A percentile compares a stretch with the other conserved stretches of the same genome.
phyloP scores from a whole-genome alignment of 2,888 invertebrate species.

The Teinopalpus imperialis region DNA sequence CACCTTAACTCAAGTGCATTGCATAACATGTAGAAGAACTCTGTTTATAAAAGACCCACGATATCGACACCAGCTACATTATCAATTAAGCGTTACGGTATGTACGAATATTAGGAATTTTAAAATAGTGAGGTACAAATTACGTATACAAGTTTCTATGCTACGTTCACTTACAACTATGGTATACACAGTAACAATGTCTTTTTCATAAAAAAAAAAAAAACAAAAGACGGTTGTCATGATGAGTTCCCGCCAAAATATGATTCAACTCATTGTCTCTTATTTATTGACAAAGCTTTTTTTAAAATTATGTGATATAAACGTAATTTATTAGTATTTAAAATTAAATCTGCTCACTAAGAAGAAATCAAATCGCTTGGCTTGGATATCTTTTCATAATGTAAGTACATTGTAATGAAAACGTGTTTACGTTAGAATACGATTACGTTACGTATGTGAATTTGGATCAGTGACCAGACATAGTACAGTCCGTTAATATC shows the following conservation, averaged over 20 bases:
- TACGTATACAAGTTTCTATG: conserved; percentile 83
- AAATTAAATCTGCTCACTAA: too few species aligned
- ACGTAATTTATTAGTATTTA: too few species aligned
- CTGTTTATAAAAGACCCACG: conserved; percentile 1
- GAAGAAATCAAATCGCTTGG: too few species aligned
- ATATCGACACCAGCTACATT: conserved; percentile 13
- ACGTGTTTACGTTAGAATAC: too few species aligned
- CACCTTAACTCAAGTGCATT: neutral
- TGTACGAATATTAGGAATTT: conserved; percentile 43
- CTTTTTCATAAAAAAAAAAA: conserved; percentile 40
- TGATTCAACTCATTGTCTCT: neutral
- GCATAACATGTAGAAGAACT: conserved; percentile 19
- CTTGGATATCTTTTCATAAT: too few species aligned
- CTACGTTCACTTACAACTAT: conserved; percentile 42
- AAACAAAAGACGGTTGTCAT: conserved; percentile 24
- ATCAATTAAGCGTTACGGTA: conserved; percentile 25
- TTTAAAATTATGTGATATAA: too few species aligned
- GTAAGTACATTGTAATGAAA: too few species aligned
- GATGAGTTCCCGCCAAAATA: conserved; percentile 16
- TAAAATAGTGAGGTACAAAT: conserved; percentile 82
- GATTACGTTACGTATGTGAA: too few species aligned
- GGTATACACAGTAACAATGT: conserved; percentile 62
- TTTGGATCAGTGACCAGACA: too few species aligned
- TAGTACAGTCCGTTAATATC: too few species aligned
- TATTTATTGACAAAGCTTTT: neutral